phyloP scores from a whole-genome alignment of 2,113 vertebrate species.

The Myrmecobius fasciatus region DNA sequence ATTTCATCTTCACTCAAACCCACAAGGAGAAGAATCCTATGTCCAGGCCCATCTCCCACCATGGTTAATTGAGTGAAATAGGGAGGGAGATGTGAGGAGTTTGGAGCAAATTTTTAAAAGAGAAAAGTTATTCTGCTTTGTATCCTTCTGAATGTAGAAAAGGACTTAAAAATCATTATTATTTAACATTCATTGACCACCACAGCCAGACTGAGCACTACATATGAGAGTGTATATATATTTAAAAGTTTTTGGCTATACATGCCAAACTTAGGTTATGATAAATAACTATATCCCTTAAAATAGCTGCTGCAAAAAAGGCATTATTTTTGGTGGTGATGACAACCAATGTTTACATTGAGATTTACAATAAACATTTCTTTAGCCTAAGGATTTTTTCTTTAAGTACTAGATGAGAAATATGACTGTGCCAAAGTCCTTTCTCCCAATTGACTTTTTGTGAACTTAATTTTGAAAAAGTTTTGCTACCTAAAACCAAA shows the following conservation, averaged over 20 bases:
- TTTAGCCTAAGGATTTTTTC: background rate
- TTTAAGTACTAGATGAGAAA: background rate
- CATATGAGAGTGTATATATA: background rate
- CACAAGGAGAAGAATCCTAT: too few species aligned
- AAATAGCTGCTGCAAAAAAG: background rate
- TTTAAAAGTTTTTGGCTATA: background rate
- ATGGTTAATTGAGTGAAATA: too few species aligned
- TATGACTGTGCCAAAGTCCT: background rate
- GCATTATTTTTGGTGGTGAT: background rate
- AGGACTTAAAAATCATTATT: background rate
- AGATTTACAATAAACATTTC: background rate
- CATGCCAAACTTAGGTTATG: background rate
- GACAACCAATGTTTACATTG: background rate
- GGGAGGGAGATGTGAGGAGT: too few species aligned
- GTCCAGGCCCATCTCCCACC: too few species aligned
- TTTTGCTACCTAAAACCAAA: too few species aligned
- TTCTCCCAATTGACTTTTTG: slow-evolving; percentile 13
- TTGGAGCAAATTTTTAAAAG: too few species aligned
- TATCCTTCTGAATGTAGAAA: background rate
- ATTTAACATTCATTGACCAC: background rate
- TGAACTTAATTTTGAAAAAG: background rate
- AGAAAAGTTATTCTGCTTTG: background rate
- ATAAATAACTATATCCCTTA: background rate
- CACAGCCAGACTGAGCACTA: background rate
- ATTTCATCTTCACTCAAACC: too few species aligned